Evolutionary conservation across 1,140 invertebrate species (phyloP).

Genomic region (Harpegnathos saltator): DNA sequence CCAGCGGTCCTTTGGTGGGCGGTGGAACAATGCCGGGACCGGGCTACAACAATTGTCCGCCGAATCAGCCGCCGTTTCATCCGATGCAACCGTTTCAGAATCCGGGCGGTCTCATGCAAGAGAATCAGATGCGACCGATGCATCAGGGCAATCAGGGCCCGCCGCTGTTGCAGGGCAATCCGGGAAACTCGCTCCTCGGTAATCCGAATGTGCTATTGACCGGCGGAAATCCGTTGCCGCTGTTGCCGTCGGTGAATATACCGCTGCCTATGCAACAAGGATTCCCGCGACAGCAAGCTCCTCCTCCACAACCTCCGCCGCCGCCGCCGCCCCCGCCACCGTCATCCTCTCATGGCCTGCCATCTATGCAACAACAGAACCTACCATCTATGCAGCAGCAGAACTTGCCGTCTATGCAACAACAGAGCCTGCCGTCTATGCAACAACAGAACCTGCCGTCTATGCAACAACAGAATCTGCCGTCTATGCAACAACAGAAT

Average conservation of each 20-base stretch:
- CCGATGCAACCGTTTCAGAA: constrained; percentile 69
- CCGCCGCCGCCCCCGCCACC: constrained; percentile 45
- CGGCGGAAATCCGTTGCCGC: constrained; percentile 26
- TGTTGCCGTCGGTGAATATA: constrained; percentile 71
- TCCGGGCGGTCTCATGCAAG: constrained; percentile 52
- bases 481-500: no score
- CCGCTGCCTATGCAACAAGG: constrained; percentile 73
- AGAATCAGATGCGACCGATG: constrained; percentile 64
- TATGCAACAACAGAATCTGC: constrained; percentile 66
- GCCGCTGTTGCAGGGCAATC: constrained; percentile 73
- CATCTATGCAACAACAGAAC: constrained; percentile 62
- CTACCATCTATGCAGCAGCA: constrained; percentile 66
- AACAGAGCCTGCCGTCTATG: constrained; percentile 62
- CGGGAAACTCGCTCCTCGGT: constrained; percentile 66
- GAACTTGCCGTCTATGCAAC: constrained; percentile 65
- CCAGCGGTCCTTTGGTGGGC: constrained; percentile 59
- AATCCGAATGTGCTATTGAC: constrained; percentile 51
- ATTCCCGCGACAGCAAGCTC: constrained; percentile 58
- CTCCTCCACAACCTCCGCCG: constrained; percentile 45
- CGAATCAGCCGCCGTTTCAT: constrained; percentile 74
- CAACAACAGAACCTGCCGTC: constrained; percentile 62
- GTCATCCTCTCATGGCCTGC: constrained; percentile 68
- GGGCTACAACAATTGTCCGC: constrained; percentile 76
- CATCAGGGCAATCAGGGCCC: constrained; percentile 70
- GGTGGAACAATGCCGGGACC: constrained; percentile 54